These are phyloP conservation scores for Pelosia muscerda DNA, from an alignment of 2,888 invertebrate species.

Conservation along the genomic window DNA sequence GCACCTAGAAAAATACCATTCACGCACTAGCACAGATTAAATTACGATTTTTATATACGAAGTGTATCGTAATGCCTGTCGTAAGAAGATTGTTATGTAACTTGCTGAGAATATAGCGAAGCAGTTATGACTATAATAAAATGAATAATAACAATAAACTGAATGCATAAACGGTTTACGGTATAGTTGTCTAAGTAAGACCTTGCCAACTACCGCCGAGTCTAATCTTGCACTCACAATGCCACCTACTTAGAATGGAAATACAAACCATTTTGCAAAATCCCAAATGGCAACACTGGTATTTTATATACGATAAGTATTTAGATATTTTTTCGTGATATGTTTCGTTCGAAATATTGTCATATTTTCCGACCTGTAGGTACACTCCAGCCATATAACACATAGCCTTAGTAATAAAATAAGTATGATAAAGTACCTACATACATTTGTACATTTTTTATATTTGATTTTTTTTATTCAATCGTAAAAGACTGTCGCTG, in stretches of 20 bases:
- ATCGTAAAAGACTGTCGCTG: too few relatives aligned
- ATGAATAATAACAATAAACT: slow-evolving; percentile 4
- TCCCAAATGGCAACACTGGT: not conserved
- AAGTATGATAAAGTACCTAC: too few relatives aligned
- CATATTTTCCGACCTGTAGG: too few relatives aligned
- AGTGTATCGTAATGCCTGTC: not conserved
- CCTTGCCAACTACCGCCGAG: not conserved
- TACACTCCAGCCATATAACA: too few relatives aligned
- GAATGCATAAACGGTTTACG: not conserved
- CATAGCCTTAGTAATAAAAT: too few relatives aligned
- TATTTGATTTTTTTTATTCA: too few relatives aligned
- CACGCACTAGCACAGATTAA: not conserved
- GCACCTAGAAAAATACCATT: not conserved
- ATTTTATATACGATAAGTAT: not conserved
- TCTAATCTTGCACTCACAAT: not conserved
- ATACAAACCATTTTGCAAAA: not conserved
- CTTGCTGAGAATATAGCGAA: not conserved
- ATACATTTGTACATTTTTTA: too few relatives aligned
- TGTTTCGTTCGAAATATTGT: not conserved
- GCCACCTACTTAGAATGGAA: not conserved
- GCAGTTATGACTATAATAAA: not conserved
- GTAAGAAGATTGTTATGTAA: not conserved
- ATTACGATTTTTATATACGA: not conserved
- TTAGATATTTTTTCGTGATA: not conserved
- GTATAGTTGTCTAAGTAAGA: slow-evolving; percentile 2